Conservation (phyloP, 2,113 vertebrate species). For the Emydura subglobosa region DNA sequence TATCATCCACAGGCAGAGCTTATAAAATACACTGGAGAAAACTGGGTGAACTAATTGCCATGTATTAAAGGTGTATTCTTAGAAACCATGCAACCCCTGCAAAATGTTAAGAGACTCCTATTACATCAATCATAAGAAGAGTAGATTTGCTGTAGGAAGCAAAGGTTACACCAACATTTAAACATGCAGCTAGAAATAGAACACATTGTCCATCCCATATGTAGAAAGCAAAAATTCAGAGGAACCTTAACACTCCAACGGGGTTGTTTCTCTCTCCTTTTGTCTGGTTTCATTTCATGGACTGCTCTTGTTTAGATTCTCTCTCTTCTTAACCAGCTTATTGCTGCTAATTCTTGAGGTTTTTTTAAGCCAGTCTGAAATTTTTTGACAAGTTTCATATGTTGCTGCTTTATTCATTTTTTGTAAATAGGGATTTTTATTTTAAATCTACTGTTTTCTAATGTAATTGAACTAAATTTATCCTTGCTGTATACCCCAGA, state of each 20-base stretch:
- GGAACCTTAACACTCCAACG: not conserved
- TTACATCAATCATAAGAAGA: not conserved
- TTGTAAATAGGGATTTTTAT: not conserved
- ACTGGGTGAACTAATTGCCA: not conserved
- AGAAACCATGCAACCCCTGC: not conserved
- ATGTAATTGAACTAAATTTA: not conserved
- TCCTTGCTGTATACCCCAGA: accelerated
- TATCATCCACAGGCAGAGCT: not conserved
- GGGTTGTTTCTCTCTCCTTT: not conserved
- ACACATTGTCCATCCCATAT: not conserved
- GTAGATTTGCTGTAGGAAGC: not conserved
- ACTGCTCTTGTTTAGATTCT: not conserved
- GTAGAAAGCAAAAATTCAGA: too few relatives aligned
- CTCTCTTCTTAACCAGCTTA: not conserved
- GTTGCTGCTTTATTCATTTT: not conserved
- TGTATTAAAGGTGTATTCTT: not conserved
- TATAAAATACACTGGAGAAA: not conserved
- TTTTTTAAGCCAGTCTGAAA: not conserved
- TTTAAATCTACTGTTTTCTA: not conserved
- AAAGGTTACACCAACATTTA: not conserved
- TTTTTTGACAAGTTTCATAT: not conserved
- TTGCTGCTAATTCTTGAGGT: not conserved
- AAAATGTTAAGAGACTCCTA: not conserved
- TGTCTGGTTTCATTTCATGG: not conserved
- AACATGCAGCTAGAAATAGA: not conserved